Base-by-base conservation (phyloP, 2,797 vertebrate species). In the Mus spretus region DNA sequence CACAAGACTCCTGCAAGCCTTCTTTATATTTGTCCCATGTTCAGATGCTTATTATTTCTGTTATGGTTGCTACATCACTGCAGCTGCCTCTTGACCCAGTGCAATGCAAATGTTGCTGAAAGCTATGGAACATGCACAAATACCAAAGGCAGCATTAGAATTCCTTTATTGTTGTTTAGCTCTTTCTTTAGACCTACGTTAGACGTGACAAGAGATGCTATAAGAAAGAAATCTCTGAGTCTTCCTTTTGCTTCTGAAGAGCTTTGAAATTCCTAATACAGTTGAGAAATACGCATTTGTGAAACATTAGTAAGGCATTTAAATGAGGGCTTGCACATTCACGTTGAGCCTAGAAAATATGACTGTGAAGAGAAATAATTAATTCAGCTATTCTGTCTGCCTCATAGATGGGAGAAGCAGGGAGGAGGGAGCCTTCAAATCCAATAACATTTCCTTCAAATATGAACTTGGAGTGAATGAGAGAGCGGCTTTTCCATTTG, bases 401-500 rank as follows among this genome's bases (percentile, higher is more conserved):
- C n/a, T 83, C 96, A 61, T 57, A 88, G 83, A 13, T 3, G 50
- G 70, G 95, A 94, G 57, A 90, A 80, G 81, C n/a, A 28, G 13
- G 11, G 22, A 55, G 40, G 70, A 40, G 40, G 55, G 93, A 92
- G 63, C 4, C 6, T 67, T 44, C 22, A 94, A 97, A 96, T 95
- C 89, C 89, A 98, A 96, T 74, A 0, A 93, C 59, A 13, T 96
- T 96, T 91, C 95, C 94, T 94, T 96, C 93, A 96, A 65, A 91
- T 97, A 80, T 44, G 92, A 97, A 92, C 95, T 13, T 77, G 96
- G 93, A 96, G 95, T 20, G 96, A 97, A 93, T 91, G 97, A 96
- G 75, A 0, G 0, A 94, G 53, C 96, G 96, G 96, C 97, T 98
- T 86, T 95, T 98, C 97, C 94, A 97, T 97, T 92, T 90, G 94